Base-by-base conservation (phyloP, 2,113 vertebrate genomes). In the Sinocyclocheilus maitianheensis region DNA sequence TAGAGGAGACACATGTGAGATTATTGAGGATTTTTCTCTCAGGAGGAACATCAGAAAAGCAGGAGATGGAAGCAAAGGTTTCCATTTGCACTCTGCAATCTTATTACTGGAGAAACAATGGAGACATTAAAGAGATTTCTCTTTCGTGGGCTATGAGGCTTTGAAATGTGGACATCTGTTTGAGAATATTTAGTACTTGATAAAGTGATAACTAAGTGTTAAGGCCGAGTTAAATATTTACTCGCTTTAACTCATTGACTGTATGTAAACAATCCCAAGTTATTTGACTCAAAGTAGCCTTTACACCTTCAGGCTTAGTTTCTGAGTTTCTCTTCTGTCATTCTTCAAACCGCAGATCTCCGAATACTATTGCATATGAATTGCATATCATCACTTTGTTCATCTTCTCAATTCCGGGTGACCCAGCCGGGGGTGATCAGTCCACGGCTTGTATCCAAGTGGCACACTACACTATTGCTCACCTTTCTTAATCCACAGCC, bases 261-360 rank as follows among this genome's bases (percentile, higher is more conserved):
- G 69, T 37, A 46, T 74, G 71, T 46, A 37, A 75, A 75, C 72
- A 75, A n/a, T 75, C 72, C 40, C 40, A 46, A 14, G 34, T n/a
- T 4, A n/a, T 75, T 4, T n/a, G 37, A 46, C 37, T 43, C 18
- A 74, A 46, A 12, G 18, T 11, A n/a, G 13, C 16, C 30, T 71
- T n/a, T 74, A 74, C 18, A 20, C 18, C 53, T 7, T 1, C 69
- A 24, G 5, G 12, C 72, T 75, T 40, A 22, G 34, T 20, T 72
- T 72, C 69, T 71, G 67, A 37, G 69, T 37, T 37, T 37, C 67
- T 34, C 67, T 71, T 20, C 67, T 71, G 18, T 40, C 9, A 1
- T n/a, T 74, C 55, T 74, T 46, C 3, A 20, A 13, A 37, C 65
- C 7, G 8, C 30, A 1, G 30, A 34, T 37, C 12, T 16, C 12